Percentiles rank a stretch among this genome's conserved stretches.
Conservation (phyloP, 2,888 invertebrate species). For the Drosophila mayaguana region DNA sequence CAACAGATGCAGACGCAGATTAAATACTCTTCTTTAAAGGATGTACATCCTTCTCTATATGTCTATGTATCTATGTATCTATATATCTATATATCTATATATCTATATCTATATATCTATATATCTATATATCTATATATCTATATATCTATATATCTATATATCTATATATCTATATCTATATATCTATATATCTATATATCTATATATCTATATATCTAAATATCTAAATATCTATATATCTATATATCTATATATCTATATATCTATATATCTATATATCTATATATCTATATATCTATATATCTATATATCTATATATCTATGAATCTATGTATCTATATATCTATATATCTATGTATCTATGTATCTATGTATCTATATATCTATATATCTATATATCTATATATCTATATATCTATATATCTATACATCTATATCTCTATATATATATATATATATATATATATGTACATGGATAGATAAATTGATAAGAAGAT, state of each 20-base stretch:
- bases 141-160: not conserved
- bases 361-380: not conserved
- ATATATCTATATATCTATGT: not conserved
- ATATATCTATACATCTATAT: not conserved
- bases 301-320: not conserved
- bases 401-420: not conserved
- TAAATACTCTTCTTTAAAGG: slow-evolving; percentile 21
- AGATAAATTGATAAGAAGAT: no score
- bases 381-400: not conserved
- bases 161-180: not conserved
- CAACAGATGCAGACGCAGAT: not conserved
- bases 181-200: no score
- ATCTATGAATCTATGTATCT: not conserved
- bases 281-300: not conserved
- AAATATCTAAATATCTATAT: no score
- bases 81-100: not conserved
- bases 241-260: no score
- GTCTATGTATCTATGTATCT: not conserved
- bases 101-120: not conserved
- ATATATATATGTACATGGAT: no score
- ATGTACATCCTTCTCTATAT: not conserved
- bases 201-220: no score
- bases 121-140: not conserved
- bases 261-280: no score
- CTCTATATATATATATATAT: not conserved